Evolutionary conservation across 2,888 invertebrate species (phyloP), one percentile per base, ranked within the genome.

Genomic region (Cryptophagus acutangulus): DNA sequence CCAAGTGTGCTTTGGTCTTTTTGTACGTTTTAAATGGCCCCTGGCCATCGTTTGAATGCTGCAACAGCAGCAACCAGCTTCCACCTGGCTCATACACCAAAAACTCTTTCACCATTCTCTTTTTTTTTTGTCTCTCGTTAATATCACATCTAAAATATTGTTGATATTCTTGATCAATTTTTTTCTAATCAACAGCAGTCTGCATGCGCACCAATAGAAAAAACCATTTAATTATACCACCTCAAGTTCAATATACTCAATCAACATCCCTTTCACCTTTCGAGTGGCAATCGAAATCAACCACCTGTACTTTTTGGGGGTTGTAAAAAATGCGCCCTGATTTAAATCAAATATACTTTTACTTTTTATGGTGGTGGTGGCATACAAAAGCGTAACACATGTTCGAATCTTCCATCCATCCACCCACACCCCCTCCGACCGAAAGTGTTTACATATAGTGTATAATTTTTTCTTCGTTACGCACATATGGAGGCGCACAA

Each of bases 251-350:
- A 3, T 26, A 4, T 26, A 26, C 12, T 26, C n/a, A 26, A 12
- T 20, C 20, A n/a, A n/a, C n/a, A 26, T 26, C n/a, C 9, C 10
- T 12, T 26, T n/a, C 26, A 26, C 26, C 26, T 26, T 26, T 26
- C 12, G 3, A 20, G 9, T 9, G 44, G 3, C 50, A 53, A 50
- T 48, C 45, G 47, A 49, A 51, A 48, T 44, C 44, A 33, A 44
- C 51, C 55, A 55, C 55, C 55, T 55, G 55, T 55, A 49, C 40
- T 45, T n/a, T n/a, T n/a, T n/a, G n/a, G n/a, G n/a, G n/a, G n/a
- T n/a, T 43, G 47, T 52, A 55, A 54, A 44, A 55, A 54, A 45
- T 49, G 46, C 34, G 41, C 44, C 43, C 37, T 29, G 33, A 31
- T 31, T 29, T 26, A 34, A 38, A 36, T 29, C 33, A 35, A 34